phyloP scores from a whole-genome alignment of 2,888 invertebrate species.

The Ischnura elegans region DNA sequence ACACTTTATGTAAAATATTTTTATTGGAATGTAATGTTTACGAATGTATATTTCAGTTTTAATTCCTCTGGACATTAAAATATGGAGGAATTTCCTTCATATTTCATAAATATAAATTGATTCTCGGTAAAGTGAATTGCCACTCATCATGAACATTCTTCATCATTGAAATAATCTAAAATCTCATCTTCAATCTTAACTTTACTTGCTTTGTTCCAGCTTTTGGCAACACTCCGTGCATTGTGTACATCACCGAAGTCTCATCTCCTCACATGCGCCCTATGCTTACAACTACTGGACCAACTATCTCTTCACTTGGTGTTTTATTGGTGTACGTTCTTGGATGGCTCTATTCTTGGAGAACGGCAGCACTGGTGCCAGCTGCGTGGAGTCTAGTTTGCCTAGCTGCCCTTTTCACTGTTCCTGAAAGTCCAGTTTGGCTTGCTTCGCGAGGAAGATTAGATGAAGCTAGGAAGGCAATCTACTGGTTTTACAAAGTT shows the following conservation, averaged over 20 bases:
- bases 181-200: no score
- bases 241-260: slow-evolving; percentile 83
- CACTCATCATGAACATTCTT: no score
- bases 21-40: no score
- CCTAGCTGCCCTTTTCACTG: slow-evolving; percentile 74
- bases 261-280: slow-evolving; percentile 82
- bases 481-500: slow-evolving; percentile 76
- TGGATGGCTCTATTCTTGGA: slow-evolving; percentile 81
- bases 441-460: slow-evolving; percentile 80
- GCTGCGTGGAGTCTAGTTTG: slow-evolving; percentile 77
- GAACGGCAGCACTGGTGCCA: slow-evolving; percentile 80
- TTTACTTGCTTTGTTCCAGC: slow-evolving; percentile 74
- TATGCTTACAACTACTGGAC: slow-evolving; percentile 81
- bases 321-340: slow-evolving; percentile 81
- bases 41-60: no score
- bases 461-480: slow-evolving; percentile 80
- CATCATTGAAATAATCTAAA: no score
- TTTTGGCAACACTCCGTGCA: slow-evolving; percentile 82
- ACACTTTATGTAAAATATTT: no score
- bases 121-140: no score
- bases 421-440: slow-evolving; percentile 83
- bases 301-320: slow-evolving; percentile 81
- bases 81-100: no score
- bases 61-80: no score
- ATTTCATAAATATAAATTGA: no score